Base-by-base conservation (phyloP, 2,797 vertebrate genomes). In the Danio albolineatus region DNA sequence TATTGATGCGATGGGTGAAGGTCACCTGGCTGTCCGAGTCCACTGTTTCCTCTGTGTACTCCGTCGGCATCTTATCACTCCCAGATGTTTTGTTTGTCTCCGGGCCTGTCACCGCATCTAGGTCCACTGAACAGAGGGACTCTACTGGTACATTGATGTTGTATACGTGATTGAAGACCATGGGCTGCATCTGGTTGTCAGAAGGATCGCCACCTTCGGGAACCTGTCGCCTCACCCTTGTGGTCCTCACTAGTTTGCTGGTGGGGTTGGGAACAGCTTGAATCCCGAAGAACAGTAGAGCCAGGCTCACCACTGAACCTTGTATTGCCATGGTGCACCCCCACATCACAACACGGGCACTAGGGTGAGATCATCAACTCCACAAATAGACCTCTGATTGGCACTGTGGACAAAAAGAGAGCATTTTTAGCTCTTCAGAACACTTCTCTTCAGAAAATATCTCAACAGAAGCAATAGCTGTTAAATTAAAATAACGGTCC, bases 121-220 rank as follows among this genome's bases (percentile, higher is more conserved):
- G 89, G 83, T 96, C 89, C 0, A 96, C 93, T 0, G 96, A 95
- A 90, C 98, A 99, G 79, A 98, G 93, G 56, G 95, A 96, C 87
- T 97, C 96, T 87, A 95, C 61, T 0, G 97, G 97, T 48, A 99
- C 93, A 2, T 99, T 98, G 87, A 98, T 98, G 92, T 97, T 98
- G 90, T 99, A 99, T 82, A 98, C 94, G 12, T 99, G 98, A 91
- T 97, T 98, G 88, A 99, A 99, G 87, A 98, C 92, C 91, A 98
- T 87, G 0, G 97, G 93, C 81, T 96, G 95, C 0, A 94, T 92
- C 85, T 95, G 94, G 88, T 95, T 97, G 88, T 88, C 82, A 17
- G 87, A 65, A 13, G 89, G 86, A 3, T 88, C 83, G 0, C 90
- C 91, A 73, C 85, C 93, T 9, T 90, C 91, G 16, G 87, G 73